These are phyloP conservation scores for Lepidochrysops patricia DNA, from an alignment of 2,888 invertebrate species.

Conservation along the genomic window DNA sequence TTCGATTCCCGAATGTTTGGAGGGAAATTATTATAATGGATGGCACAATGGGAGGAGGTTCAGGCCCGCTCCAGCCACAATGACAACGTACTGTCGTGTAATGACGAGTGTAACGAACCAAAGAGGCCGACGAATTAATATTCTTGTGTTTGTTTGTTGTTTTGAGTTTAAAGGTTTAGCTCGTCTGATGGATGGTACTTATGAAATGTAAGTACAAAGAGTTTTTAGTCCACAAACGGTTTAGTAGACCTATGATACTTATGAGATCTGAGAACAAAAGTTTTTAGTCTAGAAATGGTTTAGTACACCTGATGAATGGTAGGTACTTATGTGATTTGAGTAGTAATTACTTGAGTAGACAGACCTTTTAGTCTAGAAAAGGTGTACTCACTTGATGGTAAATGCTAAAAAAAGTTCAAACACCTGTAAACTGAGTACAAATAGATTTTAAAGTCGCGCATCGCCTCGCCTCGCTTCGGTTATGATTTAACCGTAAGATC, in stretches of 20 bases:
- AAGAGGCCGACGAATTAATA: background rate
- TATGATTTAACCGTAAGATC: background rate
- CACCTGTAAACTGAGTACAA: too few species aligned
- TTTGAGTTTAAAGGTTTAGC: slow-evolving; percentile 1
- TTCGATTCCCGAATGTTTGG: slow-evolving; percentile 66
- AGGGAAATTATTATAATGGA: slow-evolving; percentile 63
- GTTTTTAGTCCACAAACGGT: background rate
- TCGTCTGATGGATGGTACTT: background rate
- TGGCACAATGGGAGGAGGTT: slow-evolving; percentile 65
- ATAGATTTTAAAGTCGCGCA: too few species aligned
- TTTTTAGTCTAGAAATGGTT: background rate
- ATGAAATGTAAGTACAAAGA: background rate
- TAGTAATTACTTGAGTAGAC: background rate
- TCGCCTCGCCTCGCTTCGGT: too few species aligned
- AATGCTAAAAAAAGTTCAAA: too few species aligned
- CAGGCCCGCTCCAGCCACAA: slow-evolving; percentile 32
- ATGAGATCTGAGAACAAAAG: background rate
- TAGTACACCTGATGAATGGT: background rate
- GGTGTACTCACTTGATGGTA: too few species aligned
- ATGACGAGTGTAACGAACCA: slow-evolving; percentile 1
- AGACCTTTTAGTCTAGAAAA: too few species aligned
- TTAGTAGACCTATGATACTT: background rate
- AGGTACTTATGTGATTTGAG: background rate
- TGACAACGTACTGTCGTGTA: slow-evolving; percentile 14
- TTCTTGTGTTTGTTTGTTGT: background rate